Percentiles rank a stretch among this genome's conserved stretches.
These are phyloP conservation scores for Deroplatys truncata DNA, from an alignment of 2,888 invertebrate species.

Conservation along the genomic window DNA sequence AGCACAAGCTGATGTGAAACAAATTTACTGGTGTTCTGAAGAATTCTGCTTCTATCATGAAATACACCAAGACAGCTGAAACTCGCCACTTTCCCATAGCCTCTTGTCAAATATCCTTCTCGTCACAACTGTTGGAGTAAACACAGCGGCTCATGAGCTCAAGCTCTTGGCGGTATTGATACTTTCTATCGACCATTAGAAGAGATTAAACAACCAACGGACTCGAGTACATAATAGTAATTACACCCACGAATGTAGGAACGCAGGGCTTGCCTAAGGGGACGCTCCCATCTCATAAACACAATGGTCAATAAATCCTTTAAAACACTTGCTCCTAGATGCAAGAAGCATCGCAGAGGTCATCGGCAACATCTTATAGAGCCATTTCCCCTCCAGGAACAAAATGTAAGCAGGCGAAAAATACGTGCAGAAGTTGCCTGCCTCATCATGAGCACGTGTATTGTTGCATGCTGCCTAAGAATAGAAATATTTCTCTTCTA, in stretches of 20 bases:
- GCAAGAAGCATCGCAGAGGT: not conserved
- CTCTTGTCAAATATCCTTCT: not conserved
- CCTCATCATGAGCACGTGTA: not conserved
- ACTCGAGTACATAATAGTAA: not conserved
- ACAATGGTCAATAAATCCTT: conserved; percentile 12
- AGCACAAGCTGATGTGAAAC: too few species aligned
- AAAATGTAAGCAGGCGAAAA: not conserved
- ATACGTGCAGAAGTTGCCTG: not conserved
- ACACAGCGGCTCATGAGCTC: not conserved
- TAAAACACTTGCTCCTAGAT: not conserved
- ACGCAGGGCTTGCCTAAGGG: not conserved
- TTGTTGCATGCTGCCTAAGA: not conserved
- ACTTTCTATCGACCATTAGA: not conserved
- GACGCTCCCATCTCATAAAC: not conserved
- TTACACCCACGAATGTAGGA: not conserved
- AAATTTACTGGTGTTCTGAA: not conserved
- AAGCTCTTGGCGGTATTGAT: not conserved
- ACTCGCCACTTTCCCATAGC: too few species aligned
- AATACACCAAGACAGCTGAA: too few species aligned
- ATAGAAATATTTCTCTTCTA: not conserved
- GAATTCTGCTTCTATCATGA: not conserved
- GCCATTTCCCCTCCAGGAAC: not conserved
- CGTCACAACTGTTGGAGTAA: not conserved
- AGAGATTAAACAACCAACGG: not conserved
- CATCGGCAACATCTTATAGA: conserved; percentile 8